phyloP scores from a whole-genome alignment of 2,113 vertebrate species.

The Ancistrus triradiatus region DNA sequence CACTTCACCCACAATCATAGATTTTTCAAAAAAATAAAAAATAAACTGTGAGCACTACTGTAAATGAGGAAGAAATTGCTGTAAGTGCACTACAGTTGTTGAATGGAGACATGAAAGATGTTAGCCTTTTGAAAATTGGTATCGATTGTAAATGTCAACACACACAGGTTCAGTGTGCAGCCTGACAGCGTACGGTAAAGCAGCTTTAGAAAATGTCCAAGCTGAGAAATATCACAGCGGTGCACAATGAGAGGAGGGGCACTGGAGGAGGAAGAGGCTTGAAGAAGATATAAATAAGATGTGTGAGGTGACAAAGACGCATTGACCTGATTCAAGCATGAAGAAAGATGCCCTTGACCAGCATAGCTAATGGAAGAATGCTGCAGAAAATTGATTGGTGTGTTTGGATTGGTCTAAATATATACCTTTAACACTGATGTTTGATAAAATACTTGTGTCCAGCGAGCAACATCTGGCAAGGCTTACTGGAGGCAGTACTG shows the following conservation, averaged over 20 bases:
- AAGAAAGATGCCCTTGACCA: conserved; percentile 54
- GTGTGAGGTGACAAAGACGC: conserved; percentile 40
- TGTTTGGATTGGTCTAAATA: too few species aligned
- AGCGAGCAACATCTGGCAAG: too few species aligned
- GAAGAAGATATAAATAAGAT: conserved; percentile 43
- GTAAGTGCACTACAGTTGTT: too few species aligned
- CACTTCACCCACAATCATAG: too few species aligned
- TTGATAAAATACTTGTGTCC: too few species aligned
- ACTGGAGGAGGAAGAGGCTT: conserved; percentile 7
- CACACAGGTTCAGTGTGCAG: conserved; percentile 21
- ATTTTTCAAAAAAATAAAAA: too few species aligned
- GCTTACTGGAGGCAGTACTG: too few species aligned
- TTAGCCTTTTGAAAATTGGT: conserved; percentile 42
- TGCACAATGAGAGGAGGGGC: not conserved
- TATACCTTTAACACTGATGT: too few species aligned
- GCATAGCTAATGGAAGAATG: not conserved
- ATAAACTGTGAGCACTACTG: too few species aligned
- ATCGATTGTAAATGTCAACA: conserved; percentile 45
- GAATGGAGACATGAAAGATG: conserved; percentile 33
- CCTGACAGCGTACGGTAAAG: conserved; percentile 38
- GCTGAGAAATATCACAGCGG: conserved; percentile 38
- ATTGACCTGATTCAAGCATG: conserved; percentile 41
- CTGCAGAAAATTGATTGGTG: not conserved
- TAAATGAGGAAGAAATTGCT: too few species aligned
- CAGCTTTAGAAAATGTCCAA: conserved; percentile 36